Conservation (phyloP, 1,140 invertebrate genomes). For the Druon quercuslanigerum region DNA sequence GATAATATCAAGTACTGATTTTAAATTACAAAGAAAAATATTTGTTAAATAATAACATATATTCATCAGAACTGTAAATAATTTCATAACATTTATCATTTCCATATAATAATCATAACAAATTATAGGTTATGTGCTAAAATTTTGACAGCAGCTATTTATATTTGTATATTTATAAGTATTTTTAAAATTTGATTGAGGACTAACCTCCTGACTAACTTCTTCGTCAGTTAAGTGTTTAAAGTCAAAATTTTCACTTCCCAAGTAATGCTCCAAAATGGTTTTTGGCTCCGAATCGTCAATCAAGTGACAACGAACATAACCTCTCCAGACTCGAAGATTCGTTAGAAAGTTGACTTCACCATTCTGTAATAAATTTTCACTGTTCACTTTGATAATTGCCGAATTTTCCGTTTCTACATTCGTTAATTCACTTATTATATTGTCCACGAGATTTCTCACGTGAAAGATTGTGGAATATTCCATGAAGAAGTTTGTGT, state of each 20-base stretch:
- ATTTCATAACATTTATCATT: too few relatives aligned
- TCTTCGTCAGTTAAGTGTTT: slow-evolving; percentile 37
- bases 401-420: slow-evolving; percentile 41
- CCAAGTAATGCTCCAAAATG: slow-evolving; percentile 56
- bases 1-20: too few relatives aligned
- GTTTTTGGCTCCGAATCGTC: slow-evolving; percentile 33
- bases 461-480: slow-evolving; percentile 24
- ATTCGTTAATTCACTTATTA: slow-evolving; percentile 50
- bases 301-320: slow-evolving; percentile 47
- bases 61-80: too few relatives aligned
- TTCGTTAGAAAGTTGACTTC: slow-evolving; percentile 76
- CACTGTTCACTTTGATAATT: slow-evolving; percentile 74
- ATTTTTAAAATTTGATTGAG: background rate
- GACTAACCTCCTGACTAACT: slow-evolving; percentile 54
- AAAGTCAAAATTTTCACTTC: slow-evolving; percentile 35
- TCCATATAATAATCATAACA: too few relatives aligned
- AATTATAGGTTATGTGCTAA: background rate
- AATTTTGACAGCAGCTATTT: background rate
- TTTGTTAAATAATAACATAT: too few relatives aligned
- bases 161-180: background rate
- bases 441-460: slow-evolving; percentile 36
- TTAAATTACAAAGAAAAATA: too few relatives aligned
- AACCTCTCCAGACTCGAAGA: slow-evolving; percentile 74
- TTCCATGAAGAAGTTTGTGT: slow-evolving; percentile 41
- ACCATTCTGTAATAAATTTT: slow-evolving; percentile 70